Evolutionary conservation across 2,888 invertebrate genomes (phyloP), one percentile per base, ranked within the genome.

Genomic region (Mythimna loreyi): DNA sequence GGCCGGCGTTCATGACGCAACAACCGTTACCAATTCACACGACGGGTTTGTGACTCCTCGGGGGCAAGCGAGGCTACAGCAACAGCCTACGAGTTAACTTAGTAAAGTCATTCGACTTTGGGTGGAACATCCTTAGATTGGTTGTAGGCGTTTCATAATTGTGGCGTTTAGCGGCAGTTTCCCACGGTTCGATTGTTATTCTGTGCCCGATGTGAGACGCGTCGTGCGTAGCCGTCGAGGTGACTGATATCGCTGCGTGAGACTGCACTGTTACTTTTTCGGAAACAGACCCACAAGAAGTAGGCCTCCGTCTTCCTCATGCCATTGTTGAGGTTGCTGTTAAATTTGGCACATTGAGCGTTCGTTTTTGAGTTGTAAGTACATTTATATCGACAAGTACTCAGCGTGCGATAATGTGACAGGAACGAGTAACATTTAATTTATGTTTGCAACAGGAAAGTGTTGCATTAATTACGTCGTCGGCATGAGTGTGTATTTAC

Each of bases 181-280:
- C 95, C 92, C 95, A 95, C 94, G 94, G 89, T 87, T 87, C 88
- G 86, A 94, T 95, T 95, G 93, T 94, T 93, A 93, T 94, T 93
- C 92, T 81, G 89, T 86, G 86, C 85, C 87, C 85, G 89, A 89
- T 81, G 82, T 80, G 88, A 78, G 81, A 63, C 78, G 87, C 88
- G 88, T 88, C 90, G 91, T 93, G 93, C 93, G 92, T 90, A 90
- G 89, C 90, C 89, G 90, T 70, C 64, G 77, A 73, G 71, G 84
- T 70, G 81, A 80, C 82, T 76, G 82, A 77, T 84, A 84, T 83
- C 78, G 84, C 85, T 87, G 86, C 87, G 89, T 90, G 89, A 88
- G 81, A 85, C 78, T 77, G 74, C 83, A 81, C 80, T 86, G 90
- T 89, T 91, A 90, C 86, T 86, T 89, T 91, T 91, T 91, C 86